Percentiles rank a stretch among this genome's conserved stretches.
These are phyloP conservation scores for Leptinotarsa tumamoca DNA, from an alignment of 2,888 invertebrate species.

Conservation along the genomic window DNA sequence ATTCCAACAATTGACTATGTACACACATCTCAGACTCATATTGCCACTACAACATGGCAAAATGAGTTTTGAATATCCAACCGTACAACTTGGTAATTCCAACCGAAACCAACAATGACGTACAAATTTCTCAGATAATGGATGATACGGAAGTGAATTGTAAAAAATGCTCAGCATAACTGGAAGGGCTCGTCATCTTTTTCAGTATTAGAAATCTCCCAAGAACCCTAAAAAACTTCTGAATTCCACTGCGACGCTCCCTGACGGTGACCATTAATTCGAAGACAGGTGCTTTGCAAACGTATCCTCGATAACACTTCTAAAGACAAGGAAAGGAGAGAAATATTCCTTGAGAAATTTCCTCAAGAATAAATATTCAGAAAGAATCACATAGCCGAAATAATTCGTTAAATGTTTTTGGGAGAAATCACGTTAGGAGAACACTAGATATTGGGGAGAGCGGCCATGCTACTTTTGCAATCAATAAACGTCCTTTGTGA, in stretches of 20 bases:
- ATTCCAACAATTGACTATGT: slow-evolving; percentile 13
- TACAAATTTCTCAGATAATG: not conserved
- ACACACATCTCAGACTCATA: slow-evolving; percentile 1
- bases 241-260: not conserved
- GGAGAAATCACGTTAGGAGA: slow-evolving; percentile 9
- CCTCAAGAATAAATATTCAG: slow-evolving; percentile 17
- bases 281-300: not conserved
- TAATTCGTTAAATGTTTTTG: slow-evolving; percentile 17
- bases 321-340: not conserved
- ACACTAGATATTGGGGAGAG: slow-evolving; percentile 68
- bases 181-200: no score
- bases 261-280: not conserved
- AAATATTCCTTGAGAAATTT: slow-evolving; percentile 5
- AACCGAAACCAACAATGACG: not conserved
- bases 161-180: not conserved
- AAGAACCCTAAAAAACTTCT: slow-evolving; percentile 8
- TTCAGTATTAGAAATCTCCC: slow-evolving; percentile 1
- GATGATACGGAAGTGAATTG: not conserved
- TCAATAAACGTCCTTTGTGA: slow-evolving; percentile 81
- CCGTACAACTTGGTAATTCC: not conserved
- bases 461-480: slow-evolving; percentile 85
- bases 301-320: not conserved
- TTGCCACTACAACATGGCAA: slow-evolving; percentile 15
- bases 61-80: not conserved
- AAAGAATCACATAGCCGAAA: slow-evolving; percentile 22